phyloP scores from a whole-genome alignment of 2,797 vertebrate species.

The Alectoris magna region DNA sequence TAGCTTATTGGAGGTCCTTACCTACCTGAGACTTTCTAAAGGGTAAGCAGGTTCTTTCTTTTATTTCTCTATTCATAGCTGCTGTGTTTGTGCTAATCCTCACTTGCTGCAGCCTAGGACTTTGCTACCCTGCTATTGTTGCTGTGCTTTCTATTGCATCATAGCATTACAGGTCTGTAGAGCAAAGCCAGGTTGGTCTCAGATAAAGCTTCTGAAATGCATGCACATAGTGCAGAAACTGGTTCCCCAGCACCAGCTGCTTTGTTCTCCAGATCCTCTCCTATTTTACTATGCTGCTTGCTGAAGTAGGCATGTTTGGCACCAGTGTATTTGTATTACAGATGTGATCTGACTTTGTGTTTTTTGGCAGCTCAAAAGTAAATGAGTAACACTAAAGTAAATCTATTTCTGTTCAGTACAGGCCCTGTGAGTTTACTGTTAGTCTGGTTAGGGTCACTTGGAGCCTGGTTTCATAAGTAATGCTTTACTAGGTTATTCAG shows the following conservation, averaged over 20 bases:
- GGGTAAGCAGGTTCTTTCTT: too few relatives aligned
- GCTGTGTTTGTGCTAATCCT: too few relatives aligned
- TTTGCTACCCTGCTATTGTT: too few relatives aligned
- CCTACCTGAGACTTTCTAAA: too few relatives aligned
- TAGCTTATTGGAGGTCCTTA: too few relatives aligned
- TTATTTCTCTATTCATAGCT: too few relatives aligned
- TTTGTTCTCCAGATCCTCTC: background rate
- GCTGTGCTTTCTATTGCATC: too few relatives aligned
- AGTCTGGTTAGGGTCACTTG: background rate
- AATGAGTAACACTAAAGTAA: background rate
- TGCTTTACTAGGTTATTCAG: background rate
- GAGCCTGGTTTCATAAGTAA: background rate
- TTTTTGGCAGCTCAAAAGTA: background rate
- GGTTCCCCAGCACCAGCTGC: background rate
- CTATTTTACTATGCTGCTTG: background rate
- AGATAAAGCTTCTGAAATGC: background rate
- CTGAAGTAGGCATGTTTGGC: fast-evolving
- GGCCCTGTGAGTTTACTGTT: background rate
- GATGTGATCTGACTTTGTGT: background rate
- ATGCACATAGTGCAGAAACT: background rate
- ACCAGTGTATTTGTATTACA: fast-evolving
- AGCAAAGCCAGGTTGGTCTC: background rate
- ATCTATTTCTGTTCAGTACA: background rate
- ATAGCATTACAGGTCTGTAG: background rate
- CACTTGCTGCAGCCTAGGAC: too few relatives aligned